A percentile compares a stretch with the other conserved stretches of the same genome.
Conservation (phyloP, 2,888 invertebrate species). For the Phanerotoma sp. region DNA sequence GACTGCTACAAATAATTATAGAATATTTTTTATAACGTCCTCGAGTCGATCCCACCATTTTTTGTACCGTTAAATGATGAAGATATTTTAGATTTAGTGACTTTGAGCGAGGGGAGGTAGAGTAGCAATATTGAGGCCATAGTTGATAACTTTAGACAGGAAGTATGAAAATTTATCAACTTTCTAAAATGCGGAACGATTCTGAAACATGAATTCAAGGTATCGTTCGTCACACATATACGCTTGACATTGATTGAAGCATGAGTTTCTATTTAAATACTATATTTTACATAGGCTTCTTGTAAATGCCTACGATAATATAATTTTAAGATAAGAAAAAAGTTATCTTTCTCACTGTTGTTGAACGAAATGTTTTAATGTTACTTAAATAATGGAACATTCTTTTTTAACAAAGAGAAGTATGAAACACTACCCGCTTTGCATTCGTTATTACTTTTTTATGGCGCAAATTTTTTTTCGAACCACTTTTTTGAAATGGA, state of each 20-base stretch:
- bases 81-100: background rate
- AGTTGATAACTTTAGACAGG: slow-evolving; percentile 49
- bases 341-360: too few species aligned
- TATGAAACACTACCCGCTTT: too few species aligned
- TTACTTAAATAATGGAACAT: too few species aligned
- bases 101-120: background rate
- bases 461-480: too few species aligned
- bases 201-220: background rate
- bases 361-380: too few species aligned
- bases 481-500: too few species aligned
- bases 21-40: background rate
- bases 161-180: slow-evolving; percentile 36
- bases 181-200: slow-evolving; percentile 4
- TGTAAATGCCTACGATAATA: too few species aligned
- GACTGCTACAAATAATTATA: background rate
- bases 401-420: too few species aligned
- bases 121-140: slow-evolving; percentile 47
- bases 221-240: background rate
- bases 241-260: background rate
- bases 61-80: background rate
- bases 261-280: background rate
- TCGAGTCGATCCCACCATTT: background rate
- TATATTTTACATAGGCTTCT: too few species aligned
- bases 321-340: too few species aligned
- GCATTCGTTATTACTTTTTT: too few species aligned